phyloP scores from a whole-genome alignment of 2,888 invertebrate genomes.

The Chromoteleia sp. region DNA sequence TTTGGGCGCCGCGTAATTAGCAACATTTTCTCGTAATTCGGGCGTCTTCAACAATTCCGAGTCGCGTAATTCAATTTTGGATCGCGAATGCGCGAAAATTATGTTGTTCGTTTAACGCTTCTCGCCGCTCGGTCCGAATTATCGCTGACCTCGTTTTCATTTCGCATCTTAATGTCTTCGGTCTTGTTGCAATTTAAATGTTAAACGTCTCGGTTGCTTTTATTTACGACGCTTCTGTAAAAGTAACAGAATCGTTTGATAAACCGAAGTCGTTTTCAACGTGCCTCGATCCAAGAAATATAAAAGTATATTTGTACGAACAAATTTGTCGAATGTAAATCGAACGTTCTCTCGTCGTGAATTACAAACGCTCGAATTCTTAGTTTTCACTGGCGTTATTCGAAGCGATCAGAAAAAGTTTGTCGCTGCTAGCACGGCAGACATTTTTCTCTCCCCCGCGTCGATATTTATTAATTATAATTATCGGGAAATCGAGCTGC shows the following conservation, averaged over 20 bases:
- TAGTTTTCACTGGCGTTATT: too few species aligned
- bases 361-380: too few species aligned
- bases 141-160: constrained; percentile 40
- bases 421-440: too few species aligned
- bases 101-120: constrained; percentile 28
- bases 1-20: constrained; percentile 12
- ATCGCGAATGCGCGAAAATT: constrained; percentile 3
- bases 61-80: not conserved
- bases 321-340: too few species aligned
- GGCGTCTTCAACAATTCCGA: not conserved
- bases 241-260: too few species aligned
- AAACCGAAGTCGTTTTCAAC: too few species aligned
- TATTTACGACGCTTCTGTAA: constrained; percentile 1
- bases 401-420: too few species aligned
- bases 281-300: too few species aligned
- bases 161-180: constrained; percentile 32
- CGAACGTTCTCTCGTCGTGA: too few species aligned
- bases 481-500: constrained; percentile 32
- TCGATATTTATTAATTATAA: constrained; percentile 40
- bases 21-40: constrained; percentile 5
- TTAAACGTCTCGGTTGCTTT: constrained; percentile 2
- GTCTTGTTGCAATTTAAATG: constrained; percentile 15
- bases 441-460: too few species aligned
- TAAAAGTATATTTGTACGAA: too few species aligned
- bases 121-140: constrained; percentile 16